phyloP scores from a whole-genome alignment of 1,140 invertebrate genomes.

The Bombus confusus region DNA sequence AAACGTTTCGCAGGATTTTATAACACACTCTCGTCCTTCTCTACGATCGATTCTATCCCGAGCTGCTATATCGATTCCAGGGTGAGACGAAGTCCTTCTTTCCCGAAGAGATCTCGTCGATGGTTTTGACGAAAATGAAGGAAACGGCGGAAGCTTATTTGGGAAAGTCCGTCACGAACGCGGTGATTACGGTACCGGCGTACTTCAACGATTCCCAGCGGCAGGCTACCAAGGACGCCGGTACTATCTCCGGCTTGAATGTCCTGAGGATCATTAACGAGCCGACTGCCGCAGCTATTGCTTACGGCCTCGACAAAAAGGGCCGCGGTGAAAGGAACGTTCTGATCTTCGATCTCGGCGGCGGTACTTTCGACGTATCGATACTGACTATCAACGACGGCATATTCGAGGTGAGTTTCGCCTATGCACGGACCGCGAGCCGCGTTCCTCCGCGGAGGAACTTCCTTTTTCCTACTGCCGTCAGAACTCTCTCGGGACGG shows the following conservation, averaged over 20 bases:
- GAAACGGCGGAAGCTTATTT: constrained; percentile 96
- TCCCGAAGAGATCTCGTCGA: constrained; percentile 47
- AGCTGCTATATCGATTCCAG: background rate
- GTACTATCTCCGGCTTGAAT: constrained; percentile 97
- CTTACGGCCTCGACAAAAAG: constrained; percentile 99
- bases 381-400: constrained; percentile 98
- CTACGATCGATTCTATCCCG: too few species aligned
- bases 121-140: constrained; percentile 96
- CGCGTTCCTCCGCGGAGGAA: background rate
- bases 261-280: constrained; percentile 99
- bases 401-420: constrained; percentile 93
- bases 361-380: constrained; percentile 98
- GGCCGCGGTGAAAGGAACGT: constrained; percentile 89
- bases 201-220: constrained; percentile 95
- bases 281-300: constrained; percentile 97
- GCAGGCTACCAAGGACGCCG: constrained; percentile 98
- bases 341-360: constrained; percentile 93
- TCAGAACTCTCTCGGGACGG: too few species aligned
- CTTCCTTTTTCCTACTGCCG: background rate
- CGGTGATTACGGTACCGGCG: constrained; percentile 74
- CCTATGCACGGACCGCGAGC: background rate
- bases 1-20: background rate
- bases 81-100: constrained; percentile 42
- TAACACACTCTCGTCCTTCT: too few species aligned
- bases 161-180: constrained; percentile 81